phyloP scores from a whole-genome alignment of 2,888 invertebrate species.

The Acronicta alni region DNA sequence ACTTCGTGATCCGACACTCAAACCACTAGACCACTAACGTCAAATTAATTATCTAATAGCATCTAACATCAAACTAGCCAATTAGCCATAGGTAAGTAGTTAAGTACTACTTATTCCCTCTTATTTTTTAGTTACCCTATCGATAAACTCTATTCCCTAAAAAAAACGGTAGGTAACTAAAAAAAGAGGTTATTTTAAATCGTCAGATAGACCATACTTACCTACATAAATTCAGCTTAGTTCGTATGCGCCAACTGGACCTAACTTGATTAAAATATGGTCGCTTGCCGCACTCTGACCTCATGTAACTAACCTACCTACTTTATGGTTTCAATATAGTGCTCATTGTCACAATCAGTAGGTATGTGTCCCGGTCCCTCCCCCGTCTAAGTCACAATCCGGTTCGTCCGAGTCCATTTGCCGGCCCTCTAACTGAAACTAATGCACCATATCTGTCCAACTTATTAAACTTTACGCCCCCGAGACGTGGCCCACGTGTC shows the following conservation, averaged over 20 bases:
- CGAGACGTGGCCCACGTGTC: conserved; percentile 70
- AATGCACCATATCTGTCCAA: conserved; percentile 79
- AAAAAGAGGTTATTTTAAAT: too few relatives aligned
- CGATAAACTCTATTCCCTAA: too few relatives aligned
- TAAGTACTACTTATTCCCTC: too few relatives aligned
- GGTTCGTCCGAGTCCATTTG: conserved; percentile 68
- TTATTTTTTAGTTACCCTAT: too few relatives aligned
- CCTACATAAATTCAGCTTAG: not conserved
- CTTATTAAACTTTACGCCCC: conserved; percentile 79
- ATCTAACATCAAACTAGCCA: too few relatives aligned
- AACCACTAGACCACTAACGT: too few relatives aligned
- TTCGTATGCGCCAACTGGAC: not conserved
- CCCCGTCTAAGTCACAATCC: conserved; percentile 62
- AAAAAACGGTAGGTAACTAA: too few relatives aligned
- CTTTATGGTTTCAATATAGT: conserved; percentile 46
- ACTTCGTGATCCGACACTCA: too few relatives aligned
- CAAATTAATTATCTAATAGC: too few relatives aligned
- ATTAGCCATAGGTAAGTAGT: too few relatives aligned
- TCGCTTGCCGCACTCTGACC: conserved; percentile 20
- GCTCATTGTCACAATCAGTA: conserved; percentile 39
- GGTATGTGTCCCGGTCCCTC: conserved; percentile 18
- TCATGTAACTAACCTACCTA: conserved; percentile 6
- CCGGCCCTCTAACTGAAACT: conserved; percentile 73
- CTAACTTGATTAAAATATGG: conserved; percentile 31
- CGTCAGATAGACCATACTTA: too few relatives aligned